Conservation (phyloP, 2,113 vertebrate genomes). For the Mus pahari region DNA sequence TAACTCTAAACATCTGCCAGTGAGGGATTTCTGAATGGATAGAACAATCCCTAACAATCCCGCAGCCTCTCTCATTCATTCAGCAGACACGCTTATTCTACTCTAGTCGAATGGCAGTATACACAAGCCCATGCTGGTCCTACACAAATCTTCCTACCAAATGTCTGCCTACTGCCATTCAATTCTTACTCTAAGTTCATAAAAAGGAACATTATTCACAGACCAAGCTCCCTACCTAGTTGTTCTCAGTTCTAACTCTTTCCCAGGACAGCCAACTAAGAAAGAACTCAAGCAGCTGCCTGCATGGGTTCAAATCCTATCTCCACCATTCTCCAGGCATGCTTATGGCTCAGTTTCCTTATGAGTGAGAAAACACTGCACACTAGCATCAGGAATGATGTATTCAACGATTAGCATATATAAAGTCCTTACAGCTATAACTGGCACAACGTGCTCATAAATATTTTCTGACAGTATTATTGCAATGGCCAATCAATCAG, state of each 20-base stretch:
- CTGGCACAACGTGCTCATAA: not conserved
- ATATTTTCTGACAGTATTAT: conserved; percentile 12
- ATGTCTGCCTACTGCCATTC: not conserved
- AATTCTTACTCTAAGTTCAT: not conserved
- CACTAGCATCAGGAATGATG: not conserved
- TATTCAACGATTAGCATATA: not conserved
- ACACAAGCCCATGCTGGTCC: too few relatives aligned
- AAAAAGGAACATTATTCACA: not conserved
- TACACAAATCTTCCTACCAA: not conserved
- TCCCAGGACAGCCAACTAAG: conserved; percentile 1
- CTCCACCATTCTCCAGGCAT: not conserved
- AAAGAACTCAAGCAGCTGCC: not conserved
- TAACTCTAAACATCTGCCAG: conserved; percentile 1
- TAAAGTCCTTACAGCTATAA: not conserved
- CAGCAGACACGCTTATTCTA: not conserved
- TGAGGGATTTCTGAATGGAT: not conserved
- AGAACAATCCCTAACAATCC: not conserved
- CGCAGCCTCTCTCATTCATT: not conserved
- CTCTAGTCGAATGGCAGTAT: not conserved
- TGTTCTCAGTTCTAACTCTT: not conserved
- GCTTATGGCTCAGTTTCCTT: not conserved
- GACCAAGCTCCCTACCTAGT: not conserved
- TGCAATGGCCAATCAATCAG: conserved; percentile 9
- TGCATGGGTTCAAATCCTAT: not conserved
- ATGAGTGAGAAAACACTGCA: not conserved